Evolutionary conservation across 1,140 invertebrate genomes (phyloP), one percentile per base, ranked within the genome.

Genomic region (Drosophila parabipectinata): DNA sequence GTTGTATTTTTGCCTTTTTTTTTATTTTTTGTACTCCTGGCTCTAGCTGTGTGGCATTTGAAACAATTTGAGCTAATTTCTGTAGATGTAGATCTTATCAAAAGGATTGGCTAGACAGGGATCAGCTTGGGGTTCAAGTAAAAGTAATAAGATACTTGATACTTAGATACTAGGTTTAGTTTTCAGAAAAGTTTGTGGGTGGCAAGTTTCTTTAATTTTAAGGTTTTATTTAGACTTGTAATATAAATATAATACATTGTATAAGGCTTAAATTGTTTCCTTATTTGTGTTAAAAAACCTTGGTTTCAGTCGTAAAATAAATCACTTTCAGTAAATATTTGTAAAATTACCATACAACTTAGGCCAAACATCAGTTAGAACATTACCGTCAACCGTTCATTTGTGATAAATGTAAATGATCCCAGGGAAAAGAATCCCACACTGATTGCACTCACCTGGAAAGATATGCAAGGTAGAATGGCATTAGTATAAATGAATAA

Each of bases 21-120:
- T 74, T 8, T 39, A 21, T 34, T 30, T 59, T 8, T 53, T 74
- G 6, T 39, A 21, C 32, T 9, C 26, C 41, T n/a, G 60, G 12
- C 9, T 51, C 28, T 28, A 30, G 32, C 41, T 57, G 69, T 26
- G 54, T 75, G 60, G 72, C 71, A 75, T 75, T 75, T 74, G 69
- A 75, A 66, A 75, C 71, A 75, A 75, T 75, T 75, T 75, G 39
- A 75, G 72, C 69, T 74, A 74, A 75, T 75, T 75, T 75, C 50
- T 60, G 55, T 72, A 60, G 57, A 75, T 64, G 50, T 66, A 66
- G 61, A 75, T 75, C 72, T 66, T 50, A 75, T 74, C 72, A 66
- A 59, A 67, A 68, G 44, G 63, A 68, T 45, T 50, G n/a, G 15
- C 26, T 44, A 50, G 51, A 37, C 34, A 37, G 34, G 30, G 63